phyloP scores from a whole-genome alignment of 1,140 invertebrate species.

The Dreissena rostriformis region DNA sequence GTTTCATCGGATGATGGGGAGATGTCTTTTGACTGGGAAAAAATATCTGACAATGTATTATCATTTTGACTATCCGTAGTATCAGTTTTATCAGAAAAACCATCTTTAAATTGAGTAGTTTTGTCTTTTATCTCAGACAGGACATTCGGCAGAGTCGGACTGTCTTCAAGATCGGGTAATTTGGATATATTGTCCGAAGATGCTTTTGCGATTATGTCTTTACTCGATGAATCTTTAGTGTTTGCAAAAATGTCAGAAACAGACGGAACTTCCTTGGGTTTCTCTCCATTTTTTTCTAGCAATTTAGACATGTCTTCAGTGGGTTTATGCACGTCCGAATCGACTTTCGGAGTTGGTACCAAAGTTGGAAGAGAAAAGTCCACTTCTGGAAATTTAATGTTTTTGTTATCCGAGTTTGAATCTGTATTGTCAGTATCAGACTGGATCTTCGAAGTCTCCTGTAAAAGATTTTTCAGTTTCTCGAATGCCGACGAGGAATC shows the following conservation, averaged over 20 bases:
- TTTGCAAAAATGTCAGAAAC: no score
- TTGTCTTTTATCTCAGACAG: no score
- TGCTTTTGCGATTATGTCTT: no score
- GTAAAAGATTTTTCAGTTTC: conserved; percentile 18
- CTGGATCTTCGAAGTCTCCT: neutral
- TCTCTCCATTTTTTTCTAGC: neutral
- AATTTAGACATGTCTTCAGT: conserved; percentile 2
- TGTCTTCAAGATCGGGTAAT: no score
- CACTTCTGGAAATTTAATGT: neutral
- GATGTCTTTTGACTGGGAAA: neutral
- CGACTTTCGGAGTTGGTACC: neutral
- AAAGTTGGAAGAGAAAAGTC: neutral
- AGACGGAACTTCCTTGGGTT: neutral
- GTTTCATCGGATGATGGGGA: neutral
- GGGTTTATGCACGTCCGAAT: neutral
- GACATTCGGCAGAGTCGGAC: no score
- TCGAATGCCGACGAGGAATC: neutral
- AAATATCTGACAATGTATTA: no score
- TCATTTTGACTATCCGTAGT: no score
- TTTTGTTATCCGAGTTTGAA: neutral
- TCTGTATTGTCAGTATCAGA: neutral
- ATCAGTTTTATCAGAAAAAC: no score
- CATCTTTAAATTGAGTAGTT: no score
- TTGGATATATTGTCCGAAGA: no score
- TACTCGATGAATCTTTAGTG: no score